These are phyloP conservation scores for Oligia fasciuncula DNA, from an alignment of 2,888 invertebrate genomes.

Conservation along the genomic window DNA sequence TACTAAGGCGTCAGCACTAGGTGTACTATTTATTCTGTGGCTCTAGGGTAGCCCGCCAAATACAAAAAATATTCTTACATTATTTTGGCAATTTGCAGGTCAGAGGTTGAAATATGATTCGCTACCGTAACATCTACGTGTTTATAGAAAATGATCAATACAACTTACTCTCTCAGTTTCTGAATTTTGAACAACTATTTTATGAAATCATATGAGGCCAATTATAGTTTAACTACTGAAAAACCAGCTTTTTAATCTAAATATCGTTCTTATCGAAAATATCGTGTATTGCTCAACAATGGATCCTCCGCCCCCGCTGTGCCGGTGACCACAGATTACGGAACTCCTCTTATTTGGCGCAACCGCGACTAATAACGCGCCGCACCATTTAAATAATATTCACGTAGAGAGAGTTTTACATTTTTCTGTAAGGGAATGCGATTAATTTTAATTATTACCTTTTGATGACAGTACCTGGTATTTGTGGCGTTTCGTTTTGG, in stretches of 20 bases:
- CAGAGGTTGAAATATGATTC: no score
- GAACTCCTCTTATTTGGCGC: slow-evolving; percentile 62
- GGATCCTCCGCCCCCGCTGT: slow-evolving; percentile 19
- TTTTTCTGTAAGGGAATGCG: slow-evolving; percentile 51
- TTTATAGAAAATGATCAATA: not conserved
- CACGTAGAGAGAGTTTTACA: slow-evolving; percentile 59
- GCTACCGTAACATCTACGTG: no score
- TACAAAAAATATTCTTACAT: no score
- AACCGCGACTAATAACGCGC: slow-evolving; percentile 56
- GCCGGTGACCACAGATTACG: slow-evolving; percentile 60
- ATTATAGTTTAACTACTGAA: not conserved
- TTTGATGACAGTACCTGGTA: slow-evolving; percentile 60
- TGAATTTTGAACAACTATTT: not conserved
- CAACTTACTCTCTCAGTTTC: not conserved
- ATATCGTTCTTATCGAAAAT: not conserved
- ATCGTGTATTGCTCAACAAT: slow-evolving; percentile 11
- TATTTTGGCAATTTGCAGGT: no score
- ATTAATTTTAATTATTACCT: slow-evolving; percentile 58
- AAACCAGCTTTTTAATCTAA: not conserved
- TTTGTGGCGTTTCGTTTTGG: slow-evolving; percentile 52
- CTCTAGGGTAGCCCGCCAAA: no score
- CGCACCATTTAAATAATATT: slow-evolving; percentile 62
- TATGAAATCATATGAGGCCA: not conserved
- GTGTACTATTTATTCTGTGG: no score
- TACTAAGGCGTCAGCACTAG: no score